phyloP scores from a whole-genome alignment of 1,140 invertebrate genomes.

The Gryllus bimaculatus region DNA sequence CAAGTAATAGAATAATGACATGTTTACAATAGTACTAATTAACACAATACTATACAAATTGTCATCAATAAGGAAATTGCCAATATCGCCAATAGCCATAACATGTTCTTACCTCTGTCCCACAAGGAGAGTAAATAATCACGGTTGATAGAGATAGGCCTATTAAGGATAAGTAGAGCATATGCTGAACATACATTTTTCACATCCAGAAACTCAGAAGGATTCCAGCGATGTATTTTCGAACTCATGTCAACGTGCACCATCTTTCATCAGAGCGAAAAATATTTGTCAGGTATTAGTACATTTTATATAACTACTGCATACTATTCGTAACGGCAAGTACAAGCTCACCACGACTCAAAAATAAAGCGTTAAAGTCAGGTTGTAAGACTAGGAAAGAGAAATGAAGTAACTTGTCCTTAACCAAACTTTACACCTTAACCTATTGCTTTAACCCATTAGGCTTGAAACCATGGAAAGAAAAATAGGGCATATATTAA shows the following conservation, averaged over 20 bases:
- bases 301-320: no score
- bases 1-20: background rate
- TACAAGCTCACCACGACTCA: no score
- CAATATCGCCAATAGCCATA: background rate
- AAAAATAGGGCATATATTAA: no score
- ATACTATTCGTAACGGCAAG: no score
- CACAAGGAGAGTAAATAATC: slow-evolving; percentile 6
- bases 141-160: background rate
- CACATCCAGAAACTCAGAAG: background rate
- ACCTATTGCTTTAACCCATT: no score
- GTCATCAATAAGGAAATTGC: background rate
- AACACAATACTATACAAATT: background rate
- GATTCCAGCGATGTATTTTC: background rate
- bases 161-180: slow-evolving; percentile 8
- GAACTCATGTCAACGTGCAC: background rate
- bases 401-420: no score
- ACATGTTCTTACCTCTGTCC: slow-evolving; percentile 2
- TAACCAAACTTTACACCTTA: no score
- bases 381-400: no score
- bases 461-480: no score
- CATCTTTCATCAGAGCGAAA: background rate
- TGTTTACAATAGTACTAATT: background rate
- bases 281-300: no score
- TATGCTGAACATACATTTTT: background rate
- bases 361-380: no score